A percentile compares a stretch with the other conserved stretches of the same genome.
Conservation (phyloP, 1,140 invertebrate genomes). For the Galleria mellonella region DNA sequence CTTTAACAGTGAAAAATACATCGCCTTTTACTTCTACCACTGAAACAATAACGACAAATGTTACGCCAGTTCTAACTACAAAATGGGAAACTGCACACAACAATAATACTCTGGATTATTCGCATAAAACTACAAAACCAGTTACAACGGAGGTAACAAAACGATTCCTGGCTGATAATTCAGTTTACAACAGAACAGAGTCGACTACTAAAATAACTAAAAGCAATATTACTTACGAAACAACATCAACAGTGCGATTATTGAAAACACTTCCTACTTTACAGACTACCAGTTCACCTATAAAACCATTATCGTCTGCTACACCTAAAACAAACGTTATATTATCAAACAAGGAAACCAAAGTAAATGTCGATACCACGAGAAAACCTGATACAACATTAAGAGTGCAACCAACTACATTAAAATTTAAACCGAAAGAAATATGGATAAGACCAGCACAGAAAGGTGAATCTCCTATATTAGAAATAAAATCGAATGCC, state of each 20-base stretch:
- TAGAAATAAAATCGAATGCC: constrained; percentile 44
- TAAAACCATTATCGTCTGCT: background rate
- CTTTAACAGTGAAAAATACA: constrained; percentile 14
- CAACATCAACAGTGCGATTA: background rate
- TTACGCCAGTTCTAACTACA: too few relatives aligned
- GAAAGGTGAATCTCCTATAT: constrained; percentile 53
- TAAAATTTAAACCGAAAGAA: constrained; percentile 59
- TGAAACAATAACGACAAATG: constrained; percentile 7
- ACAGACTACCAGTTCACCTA: background rate
- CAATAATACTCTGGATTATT: background rate
- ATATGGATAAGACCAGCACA: constrained; percentile 67
- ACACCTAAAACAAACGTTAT: constrained; percentile 14
- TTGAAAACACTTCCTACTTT: background rate
- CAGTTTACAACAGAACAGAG: background rate
- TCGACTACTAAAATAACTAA: background rate
- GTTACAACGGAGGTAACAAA: background rate
- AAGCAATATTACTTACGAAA: background rate
- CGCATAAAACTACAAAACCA: background rate
- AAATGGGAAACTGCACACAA: background rate
- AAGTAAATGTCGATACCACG: constrained; percentile 28
- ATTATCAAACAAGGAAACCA: constrained; percentile 16
- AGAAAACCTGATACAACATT: constrained; percentile 18
- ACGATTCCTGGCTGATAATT: background rate
- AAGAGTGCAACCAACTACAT: constrained; percentile 24
- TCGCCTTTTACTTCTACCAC: constrained; percentile 8